phyloP scores from a whole-genome alignment of 1,140 invertebrate species.

The Piezodorus guildinii region DNA sequence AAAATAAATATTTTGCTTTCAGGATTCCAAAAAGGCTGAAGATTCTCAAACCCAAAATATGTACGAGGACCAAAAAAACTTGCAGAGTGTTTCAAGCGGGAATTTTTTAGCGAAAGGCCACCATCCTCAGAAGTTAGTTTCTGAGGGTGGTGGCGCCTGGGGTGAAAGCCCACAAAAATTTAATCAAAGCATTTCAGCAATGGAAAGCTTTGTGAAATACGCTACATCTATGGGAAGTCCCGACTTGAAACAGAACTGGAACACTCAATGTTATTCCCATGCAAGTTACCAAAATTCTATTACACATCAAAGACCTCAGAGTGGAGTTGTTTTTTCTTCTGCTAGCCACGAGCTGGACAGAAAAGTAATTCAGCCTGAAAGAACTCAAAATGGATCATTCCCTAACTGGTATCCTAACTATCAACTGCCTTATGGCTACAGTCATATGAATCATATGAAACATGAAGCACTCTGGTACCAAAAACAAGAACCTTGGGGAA shows the following conservation, averaged over 20 bases:
- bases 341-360: background rate
- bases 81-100: constrained; percentile 24
- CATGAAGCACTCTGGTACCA: background rate
- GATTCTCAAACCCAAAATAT: constrained; percentile 15
- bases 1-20: background rate
- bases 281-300: constrained; percentile 12
- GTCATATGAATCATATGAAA: background rate
- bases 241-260: constrained; percentile 20
- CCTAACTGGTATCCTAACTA: constrained; percentile 5
- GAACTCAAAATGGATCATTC: background rate
- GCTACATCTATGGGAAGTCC: constrained; percentile 14
- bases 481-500: constrained; percentile 6
- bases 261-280: constrained; percentile 7
- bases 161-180: constrained; percentile 17
- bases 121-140: constrained; percentile 36
- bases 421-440: background rate
- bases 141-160: constrained; percentile 67
- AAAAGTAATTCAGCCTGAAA: background rate
- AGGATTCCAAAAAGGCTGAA: constrained; percentile 2
- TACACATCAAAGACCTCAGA: background rate
- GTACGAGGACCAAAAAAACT: constrained; percentile 24
- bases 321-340: background rate
- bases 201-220: constrained; percentile 12
- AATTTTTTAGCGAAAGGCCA: constrained; percentile 37
- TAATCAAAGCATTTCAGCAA: constrained; percentile 14